These are phyloP conservation scores for Schizotus pectinicornis DNA, from an alignment of 2,888 invertebrate genomes.

Conservation along the genomic window DNA sequence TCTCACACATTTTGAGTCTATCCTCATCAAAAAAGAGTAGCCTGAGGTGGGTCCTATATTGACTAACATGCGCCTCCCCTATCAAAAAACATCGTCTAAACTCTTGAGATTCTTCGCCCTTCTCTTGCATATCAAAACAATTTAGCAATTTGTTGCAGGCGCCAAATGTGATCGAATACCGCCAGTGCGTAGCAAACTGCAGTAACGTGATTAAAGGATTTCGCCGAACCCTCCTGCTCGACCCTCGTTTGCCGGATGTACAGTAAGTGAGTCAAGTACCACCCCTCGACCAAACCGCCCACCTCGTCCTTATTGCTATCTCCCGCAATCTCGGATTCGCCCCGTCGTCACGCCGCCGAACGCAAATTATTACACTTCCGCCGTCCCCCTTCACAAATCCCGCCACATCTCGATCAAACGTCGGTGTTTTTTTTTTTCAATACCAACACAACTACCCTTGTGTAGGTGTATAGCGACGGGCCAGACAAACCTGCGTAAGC, in stretches of 20 bases:
- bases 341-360: slow-evolving; percentile 48
- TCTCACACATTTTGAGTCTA: no score
- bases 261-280: slow-evolving; percentile 54
- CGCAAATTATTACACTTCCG: slow-evolving; percentile 55
- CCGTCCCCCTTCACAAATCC: slow-evolving; percentile 30
- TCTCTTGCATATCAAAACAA: no score
- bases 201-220: slow-evolving; percentile 51
- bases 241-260: slow-evolving; percentile 51
- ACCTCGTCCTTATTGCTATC: slow-evolving; percentile 23
- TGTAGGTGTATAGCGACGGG: no score
- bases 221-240: slow-evolving; percentile 41
- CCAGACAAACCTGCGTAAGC: no score
- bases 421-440: neutral
- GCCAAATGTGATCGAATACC: no score
- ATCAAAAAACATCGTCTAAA: no score
- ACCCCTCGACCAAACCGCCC: slow-evolving; percentile 34
- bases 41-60: no score
- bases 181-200: slow-evolving; percentile 33
- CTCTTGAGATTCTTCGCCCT: no score
- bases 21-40: no score
- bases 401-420: slow-evolving; percentile 34
- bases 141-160: no score
- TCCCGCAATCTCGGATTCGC: slow-evolving; percentile 50
- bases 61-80: no score
- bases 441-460: no score